Evolutionary conservation across 2,888 invertebrate species (phyloP).

Genomic region (Drosophila neotestacea): DNA sequence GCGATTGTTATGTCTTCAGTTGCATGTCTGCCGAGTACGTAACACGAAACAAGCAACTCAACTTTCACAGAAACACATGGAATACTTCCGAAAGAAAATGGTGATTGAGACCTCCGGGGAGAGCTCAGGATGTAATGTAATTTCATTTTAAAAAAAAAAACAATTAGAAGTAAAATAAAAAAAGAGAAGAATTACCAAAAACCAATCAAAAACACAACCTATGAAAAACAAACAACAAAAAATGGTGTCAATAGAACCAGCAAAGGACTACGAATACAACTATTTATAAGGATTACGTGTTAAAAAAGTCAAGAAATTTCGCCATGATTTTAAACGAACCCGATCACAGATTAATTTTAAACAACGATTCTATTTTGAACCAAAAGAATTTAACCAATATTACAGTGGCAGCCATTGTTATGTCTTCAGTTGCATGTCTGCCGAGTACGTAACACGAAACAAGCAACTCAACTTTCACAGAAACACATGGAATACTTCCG

Average conservation of each 20-base stretch:
- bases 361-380: no score
- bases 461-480: constrained; percentile 93
- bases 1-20: constrained; percentile 99
- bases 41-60: constrained; percentile 90
- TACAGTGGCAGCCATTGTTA: constrained; percentile 99
- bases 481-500: constrained; percentile 97
- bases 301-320: no score
- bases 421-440: constrained; percentile 98
- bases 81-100: constrained; percentile 96
- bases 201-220: no score
- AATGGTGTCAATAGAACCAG: no score
- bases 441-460: constrained; percentile 93
- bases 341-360: no score
- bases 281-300: no score
- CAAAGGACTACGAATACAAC: no score
- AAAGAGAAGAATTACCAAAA: no score
- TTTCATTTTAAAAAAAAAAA: no score
- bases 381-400: constrained; percentile 87
- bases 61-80: constrained; percentile 97
- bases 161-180: no score
- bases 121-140: constrained; percentile 86
- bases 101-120: constrained; percentile 94
- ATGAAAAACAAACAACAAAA: no score
- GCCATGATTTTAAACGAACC: no score
- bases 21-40: constrained; percentile 98